Evolutionary conservation across 2,888 invertebrate genomes (phyloP).

Genomic region (Plebejus anna): DNA sequence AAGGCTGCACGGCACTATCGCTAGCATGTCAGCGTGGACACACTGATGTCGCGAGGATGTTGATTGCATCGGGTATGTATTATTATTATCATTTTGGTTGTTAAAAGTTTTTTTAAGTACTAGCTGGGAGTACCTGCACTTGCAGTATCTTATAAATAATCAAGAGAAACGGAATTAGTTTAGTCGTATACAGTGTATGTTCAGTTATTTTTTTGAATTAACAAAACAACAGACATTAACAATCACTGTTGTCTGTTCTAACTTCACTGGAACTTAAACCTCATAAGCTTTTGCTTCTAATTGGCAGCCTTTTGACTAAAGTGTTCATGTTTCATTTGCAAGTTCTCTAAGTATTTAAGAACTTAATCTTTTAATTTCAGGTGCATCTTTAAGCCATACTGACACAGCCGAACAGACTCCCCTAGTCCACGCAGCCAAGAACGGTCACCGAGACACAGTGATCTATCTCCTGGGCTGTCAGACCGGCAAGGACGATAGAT

Average conservation of each 20-base stretch:
- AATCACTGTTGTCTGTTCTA: too few relatives aligned
- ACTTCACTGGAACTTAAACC: too few relatives aligned
- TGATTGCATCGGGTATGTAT: slow-evolving; percentile 83
- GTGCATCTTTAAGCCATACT: slow-evolving; percentile 86
- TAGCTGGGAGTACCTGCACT: too few relatives aligned
- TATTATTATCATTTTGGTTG: neutral
- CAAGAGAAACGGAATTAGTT: too few relatives aligned
- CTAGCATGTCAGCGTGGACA: slow-evolving; percentile 94
- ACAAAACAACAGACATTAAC: too few relatives aligned
- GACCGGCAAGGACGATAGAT: slow-evolving; percentile 83
- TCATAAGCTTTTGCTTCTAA: too few relatives aligned
- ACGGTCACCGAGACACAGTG: slow-evolving; percentile 92
- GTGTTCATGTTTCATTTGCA: too few relatives aligned
- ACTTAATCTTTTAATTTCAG: slow-evolving; percentile 47
- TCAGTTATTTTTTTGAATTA: too few relatives aligned
- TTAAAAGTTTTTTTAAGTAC: too few relatives aligned
- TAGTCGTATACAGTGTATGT: too few relatives aligned
- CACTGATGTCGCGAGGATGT: slow-evolving; percentile 88
- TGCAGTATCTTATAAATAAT: too few relatives aligned
- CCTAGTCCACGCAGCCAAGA: slow-evolving; percentile 93
- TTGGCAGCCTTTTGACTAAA: too few relatives aligned
- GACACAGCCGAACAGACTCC: slow-evolving; percentile 92
- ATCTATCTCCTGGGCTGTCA: slow-evolving; percentile 91
- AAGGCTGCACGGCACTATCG: slow-evolving; percentile 92
- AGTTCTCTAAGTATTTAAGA: neutral